These are phyloP conservation scores for Oligia strigilis DNA, from an alignment of 2,888 invertebrate genomes.

Conservation along the genomic window DNA sequence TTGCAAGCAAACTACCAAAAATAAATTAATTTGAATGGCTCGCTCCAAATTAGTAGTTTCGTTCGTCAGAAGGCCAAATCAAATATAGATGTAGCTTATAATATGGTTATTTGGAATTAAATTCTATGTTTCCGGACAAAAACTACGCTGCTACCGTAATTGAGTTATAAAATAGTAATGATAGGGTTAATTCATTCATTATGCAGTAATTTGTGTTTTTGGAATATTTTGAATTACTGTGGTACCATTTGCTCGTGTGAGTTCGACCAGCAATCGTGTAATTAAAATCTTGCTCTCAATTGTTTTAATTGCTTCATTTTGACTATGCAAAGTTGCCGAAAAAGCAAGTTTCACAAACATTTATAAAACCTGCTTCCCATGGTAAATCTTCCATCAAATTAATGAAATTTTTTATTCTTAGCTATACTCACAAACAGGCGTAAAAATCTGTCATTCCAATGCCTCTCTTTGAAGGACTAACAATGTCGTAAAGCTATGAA, in stretches of 20 bases:
- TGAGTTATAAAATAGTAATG: slow-evolving; percentile 62
- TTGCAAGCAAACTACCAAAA: slow-evolving; percentile 63
- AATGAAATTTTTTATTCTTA: slow-evolving; percentile 20
- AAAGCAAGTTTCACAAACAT: slow-evolving; percentile 33
- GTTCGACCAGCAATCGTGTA: slow-evolving; percentile 34
- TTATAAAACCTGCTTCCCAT: slow-evolving; percentile 15
- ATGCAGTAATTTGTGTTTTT: slow-evolving; percentile 58
- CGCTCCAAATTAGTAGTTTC: slow-evolving; percentile 63
- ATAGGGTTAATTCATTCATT: slow-evolving; percentile 64
- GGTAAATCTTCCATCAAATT: slow-evolving; percentile 1
- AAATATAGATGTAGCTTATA: slow-evolving; percentile 58
- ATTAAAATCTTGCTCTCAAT: slow-evolving; percentile 50
- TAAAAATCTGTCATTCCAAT: slow-evolving; percentile 2
- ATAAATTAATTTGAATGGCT: slow-evolving; percentile 65
- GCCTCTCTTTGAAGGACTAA: slow-evolving; percentile 1
- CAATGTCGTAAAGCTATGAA: slow-evolving; percentile 28
- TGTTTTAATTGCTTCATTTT: slow-evolving; percentile 46
- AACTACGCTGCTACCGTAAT: slow-evolving; percentile 52
- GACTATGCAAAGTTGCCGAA: slow-evolving; percentile 31
- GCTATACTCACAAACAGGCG: not conserved
- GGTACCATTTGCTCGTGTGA: slow-evolving; percentile 46
- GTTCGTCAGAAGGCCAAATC: slow-evolving; percentile 55
- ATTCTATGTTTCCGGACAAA: slow-evolving; percentile 58
- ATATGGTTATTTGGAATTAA: slow-evolving; percentile 50
- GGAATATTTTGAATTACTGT: slow-evolving; percentile 42